phyloP scores from a whole-genome alignment of 35 echinoderm and acorn worm genomes.

The Stichopus chloronotus region DNA sequence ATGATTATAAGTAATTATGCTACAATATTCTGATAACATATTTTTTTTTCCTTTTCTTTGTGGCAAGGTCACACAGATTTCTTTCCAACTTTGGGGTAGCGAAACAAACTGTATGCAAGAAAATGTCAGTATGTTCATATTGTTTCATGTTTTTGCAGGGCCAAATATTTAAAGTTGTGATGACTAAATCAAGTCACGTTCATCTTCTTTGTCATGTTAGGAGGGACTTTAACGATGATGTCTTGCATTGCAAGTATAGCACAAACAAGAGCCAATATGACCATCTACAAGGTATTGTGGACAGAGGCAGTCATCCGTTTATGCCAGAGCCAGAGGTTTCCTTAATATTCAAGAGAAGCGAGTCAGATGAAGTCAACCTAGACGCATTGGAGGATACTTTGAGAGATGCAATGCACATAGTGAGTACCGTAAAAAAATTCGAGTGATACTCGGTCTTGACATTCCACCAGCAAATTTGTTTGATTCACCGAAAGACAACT shows the following conservation, averaged over 20 bases:
- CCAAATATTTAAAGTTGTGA: no score
- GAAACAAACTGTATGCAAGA: no score
- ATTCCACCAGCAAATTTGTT: neutral
- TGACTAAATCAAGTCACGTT: no score
- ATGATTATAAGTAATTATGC: no score
- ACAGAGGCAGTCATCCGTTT: slow-evolving; percentile 72
- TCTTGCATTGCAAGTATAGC: slow-evolving; percentile 77
- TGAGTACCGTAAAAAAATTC: slow-evolving; percentile 47
- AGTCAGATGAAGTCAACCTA: slow-evolving; percentile 89
- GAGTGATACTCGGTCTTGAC: neutral
- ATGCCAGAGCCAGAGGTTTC: slow-evolving; percentile 99
- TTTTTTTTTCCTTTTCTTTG: no score
- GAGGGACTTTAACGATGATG: slow-evolving; percentile 69
- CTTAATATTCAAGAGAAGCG: slow-evolving; percentile 92
- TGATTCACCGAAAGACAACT: no score
- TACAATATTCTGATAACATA: no score
- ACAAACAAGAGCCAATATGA: slow-evolving; percentile 83
- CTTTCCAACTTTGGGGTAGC: no score
- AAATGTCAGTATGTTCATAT: no score
- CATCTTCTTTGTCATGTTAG: neutral
- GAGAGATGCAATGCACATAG: slow-evolving; percentile 79
- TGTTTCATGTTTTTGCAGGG: no score
- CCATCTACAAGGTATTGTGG: slow-evolving; percentile 71
- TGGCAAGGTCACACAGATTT: no score
- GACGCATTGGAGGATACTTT: slow-evolving; percentile 75